Conservation (phyloP, 2,888 invertebrate species). For the Atrina japonica region DNA sequence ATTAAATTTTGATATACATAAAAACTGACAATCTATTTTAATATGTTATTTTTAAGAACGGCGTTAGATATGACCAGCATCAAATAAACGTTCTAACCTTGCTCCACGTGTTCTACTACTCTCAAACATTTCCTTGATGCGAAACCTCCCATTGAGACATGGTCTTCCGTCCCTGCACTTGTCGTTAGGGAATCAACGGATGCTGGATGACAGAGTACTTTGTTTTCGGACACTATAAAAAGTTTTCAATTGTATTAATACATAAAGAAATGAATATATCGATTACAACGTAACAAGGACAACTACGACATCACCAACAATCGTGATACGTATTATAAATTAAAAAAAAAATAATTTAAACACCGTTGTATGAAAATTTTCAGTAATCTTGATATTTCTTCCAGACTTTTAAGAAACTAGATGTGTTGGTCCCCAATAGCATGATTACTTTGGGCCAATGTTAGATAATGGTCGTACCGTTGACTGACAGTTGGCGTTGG, state of each 20-base stretch:
- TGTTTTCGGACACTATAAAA: slow-evolving; percentile 85
- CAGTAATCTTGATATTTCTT: background rate
- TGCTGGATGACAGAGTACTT: slow-evolving; percentile 86
- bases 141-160: slow-evolving; percentile 87
- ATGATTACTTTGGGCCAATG: too few species aligned
- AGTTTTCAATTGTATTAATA: too few species aligned
- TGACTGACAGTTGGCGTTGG: too few species aligned
- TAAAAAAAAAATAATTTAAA: background rate
- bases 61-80: too few species aligned
- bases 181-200: slow-evolving; percentile 86
- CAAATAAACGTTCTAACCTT: too few species aligned
- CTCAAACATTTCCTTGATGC: slow-evolving; percentile 85
- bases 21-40: too few species aligned
- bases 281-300: background rate
- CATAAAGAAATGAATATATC: background rate
- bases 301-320: background rate
- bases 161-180: slow-evolving; percentile 86
- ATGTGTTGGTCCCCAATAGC: too few species aligned
- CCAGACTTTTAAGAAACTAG: background rate
- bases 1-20: too few species aligned
- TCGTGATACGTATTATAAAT: too few species aligned
- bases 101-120: slow-evolving; percentile 83
- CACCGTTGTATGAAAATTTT: too few species aligned
- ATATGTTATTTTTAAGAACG: too few species aligned
- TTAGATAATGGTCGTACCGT: too few species aligned